Evolutionary conservation across 2,888 invertebrate species (phyloP), one percentile per base, ranked within the genome.

Genomic region (Slavum lentiscoides): DNA sequence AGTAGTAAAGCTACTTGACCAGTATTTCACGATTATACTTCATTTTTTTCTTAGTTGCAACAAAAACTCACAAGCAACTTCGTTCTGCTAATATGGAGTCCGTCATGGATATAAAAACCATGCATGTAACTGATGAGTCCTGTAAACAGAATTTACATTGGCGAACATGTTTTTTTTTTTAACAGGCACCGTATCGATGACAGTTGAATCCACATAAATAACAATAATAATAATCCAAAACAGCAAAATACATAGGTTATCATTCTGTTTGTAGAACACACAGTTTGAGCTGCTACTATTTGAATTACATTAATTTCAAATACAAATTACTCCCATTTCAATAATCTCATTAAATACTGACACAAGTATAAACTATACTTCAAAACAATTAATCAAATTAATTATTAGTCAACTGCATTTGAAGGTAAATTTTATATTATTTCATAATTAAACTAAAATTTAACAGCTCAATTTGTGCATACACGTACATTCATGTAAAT

Each of bases 41-140:
- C 75, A 76, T 43, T 76, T 69, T 77, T 77, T 80, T 76, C 59
- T 76, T 80, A 80, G 80, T 80, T 62, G 80, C 80, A 80, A 80
- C 80, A 80, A 80, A 62, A 80, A 80, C 80, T 80, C 80, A 80
- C 80, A 80, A 80, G 80, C 80, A 80, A 80, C 70, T 80, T 80
- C 70, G 80, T 72, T 80, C 80, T 80, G 80, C 70, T 80, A 80
- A 80, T 80, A 80, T 80, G 80, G 80, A 72, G 80, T 80, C 80
- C 80, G 80, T 70, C 80, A 80, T 80, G 80, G 80, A 80, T 80
- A 80, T 70, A 80, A 80, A 70, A 80, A 80, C 80, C 80, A 80
- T 80, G 80, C 70, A 80, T 80, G 80, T 80, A 80, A 80, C 64
- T 80, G 80, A 80, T 80, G 80, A 72, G 70, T 80, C 80, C 80